Evolutionary conservation across 2,888 invertebrate species (phyloP), one percentile per base, ranked within the genome.

Genomic region (Apamea sordens): DNA sequence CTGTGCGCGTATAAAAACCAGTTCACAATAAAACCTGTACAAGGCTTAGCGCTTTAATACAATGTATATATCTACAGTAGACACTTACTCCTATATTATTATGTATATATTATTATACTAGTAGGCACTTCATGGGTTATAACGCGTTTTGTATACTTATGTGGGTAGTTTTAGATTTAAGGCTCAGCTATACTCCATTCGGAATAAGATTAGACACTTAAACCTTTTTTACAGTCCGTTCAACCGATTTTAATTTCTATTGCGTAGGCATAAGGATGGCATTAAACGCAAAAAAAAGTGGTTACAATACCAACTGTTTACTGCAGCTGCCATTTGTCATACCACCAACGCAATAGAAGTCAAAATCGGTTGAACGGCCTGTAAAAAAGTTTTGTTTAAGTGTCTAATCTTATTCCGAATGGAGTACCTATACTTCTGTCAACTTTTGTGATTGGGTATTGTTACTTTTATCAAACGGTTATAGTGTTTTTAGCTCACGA

Each of bases 91-190:
- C 90, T 91, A 89, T 84, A 76, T 89, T 89, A 91, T 91, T 88
- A 88, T 90, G 89, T 92, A 93, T 90, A 88, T 88, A 89, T 92
- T 90, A 91, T 90, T 91, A 93, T 89, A 92, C 93, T 94, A 92
- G 74, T 93, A 94, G 95, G 95, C 94, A 94, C 94, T 94, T 94
- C 90, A 92, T 92, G 94, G 94, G 92, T 92, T 85, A 64, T 81
- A 84, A 84, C 90, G 89, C 77, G 79, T 76, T 82, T 82, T 84
- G 76, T 86, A 83, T 88, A 84, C 77, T 85, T 82, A 61, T 83
- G 72, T 75, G 47, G 32, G 64, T 67, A 73, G 21, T 64, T 28
- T 28, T 24, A 53, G 24, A 32, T 64, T 64, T 32, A 36, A 21
- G 8, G 63, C 28, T 63, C 63, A 2, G 61, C 28, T 56, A 41